These are phyloP conservation scores for Sphenopsis melanotis DNA, from an alignment of 2,797 vertebrate genomes.

Conservation along the genomic window DNA sequence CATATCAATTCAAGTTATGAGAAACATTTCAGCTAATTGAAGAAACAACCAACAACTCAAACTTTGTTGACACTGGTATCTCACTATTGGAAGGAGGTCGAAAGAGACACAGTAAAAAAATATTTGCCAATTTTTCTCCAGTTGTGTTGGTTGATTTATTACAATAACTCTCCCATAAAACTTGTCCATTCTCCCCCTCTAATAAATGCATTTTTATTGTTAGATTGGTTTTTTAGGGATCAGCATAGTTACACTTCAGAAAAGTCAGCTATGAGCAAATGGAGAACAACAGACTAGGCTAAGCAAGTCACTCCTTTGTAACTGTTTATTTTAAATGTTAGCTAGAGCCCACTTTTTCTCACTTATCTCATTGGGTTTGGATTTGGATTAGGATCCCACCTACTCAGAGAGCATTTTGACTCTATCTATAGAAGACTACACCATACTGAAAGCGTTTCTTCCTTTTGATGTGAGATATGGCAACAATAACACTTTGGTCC, in stretches of 20 bases:
- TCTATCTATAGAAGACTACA: conserved; percentile 56
- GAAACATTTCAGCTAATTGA: background rate
- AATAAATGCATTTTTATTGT: background rate
- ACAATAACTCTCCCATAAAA: background rate
- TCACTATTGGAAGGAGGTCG: fast-evolving
- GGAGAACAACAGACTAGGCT: conserved; percentile 28
- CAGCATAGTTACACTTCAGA: background rate
- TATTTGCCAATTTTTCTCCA: background rate
- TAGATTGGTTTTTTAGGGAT: background rate
- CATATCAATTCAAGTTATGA: background rate
- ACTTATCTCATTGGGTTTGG: conserved; percentile 49
- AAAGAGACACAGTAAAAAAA: background rate
- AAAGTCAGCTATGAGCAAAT: background rate
- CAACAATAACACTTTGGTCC: conserved; percentile 47
- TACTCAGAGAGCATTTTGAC: conserved; percentile 42
- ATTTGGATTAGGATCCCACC: conserved; percentile 50
- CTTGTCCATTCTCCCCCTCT: background rate
- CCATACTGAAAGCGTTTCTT: conserved; percentile 37
- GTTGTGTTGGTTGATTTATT: background rate
- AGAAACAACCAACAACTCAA: background rate
- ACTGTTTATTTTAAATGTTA: conserved; percentile 58
- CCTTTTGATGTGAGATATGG: conserved; percentile 44
- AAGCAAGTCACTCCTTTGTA: conserved; percentile 30
- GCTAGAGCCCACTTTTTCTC: conserved; percentile 47
- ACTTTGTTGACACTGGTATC: background rate